These are phyloP conservation scores for Pteropus alecto DNA, from an alignment of 2,113 vertebrate genomes.

Conservation along the genomic window DNA sequence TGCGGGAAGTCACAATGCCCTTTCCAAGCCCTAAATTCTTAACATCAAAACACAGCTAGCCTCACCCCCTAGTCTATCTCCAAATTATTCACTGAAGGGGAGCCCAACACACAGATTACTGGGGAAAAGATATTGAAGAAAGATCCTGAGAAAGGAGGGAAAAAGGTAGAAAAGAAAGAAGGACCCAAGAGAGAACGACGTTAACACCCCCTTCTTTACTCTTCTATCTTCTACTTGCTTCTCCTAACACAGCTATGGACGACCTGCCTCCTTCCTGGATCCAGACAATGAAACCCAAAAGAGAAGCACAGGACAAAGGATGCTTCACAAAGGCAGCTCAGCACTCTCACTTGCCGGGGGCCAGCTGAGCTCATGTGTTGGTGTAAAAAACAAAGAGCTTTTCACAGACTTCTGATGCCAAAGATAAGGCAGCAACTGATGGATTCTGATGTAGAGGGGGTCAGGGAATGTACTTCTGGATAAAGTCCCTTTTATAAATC, in stretches of 20 bases:
- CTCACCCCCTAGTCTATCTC: neutral
- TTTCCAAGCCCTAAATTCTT: neutral
- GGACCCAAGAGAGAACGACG: neutral
- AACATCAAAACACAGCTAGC: neutral
- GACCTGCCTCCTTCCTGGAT: constrained; percentile 34
- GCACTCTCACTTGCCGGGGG: constrained; percentile 30
- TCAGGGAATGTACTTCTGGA: constrained; percentile 29
- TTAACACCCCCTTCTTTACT: neutral
- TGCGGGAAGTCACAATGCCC: neutral
- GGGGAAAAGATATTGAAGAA: neutral
- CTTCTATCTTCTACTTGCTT: neutral
- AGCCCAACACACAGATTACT: neutral
- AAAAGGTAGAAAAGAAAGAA: neutral
- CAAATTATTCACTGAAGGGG: neutral
- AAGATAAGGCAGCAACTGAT: constrained; percentile 28
- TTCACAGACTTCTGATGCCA: constrained; percentile 43
- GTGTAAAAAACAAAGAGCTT: constrained; percentile 61
- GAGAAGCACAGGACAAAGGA: constrained; percentile 55
- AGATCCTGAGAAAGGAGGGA: neutral
- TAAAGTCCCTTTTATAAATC: constrained; percentile 20
- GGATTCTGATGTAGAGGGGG: constrained; percentile 15
- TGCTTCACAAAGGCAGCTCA: constrained; percentile 47
- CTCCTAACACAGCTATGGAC: neutral
- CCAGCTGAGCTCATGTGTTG: constrained; percentile 56
- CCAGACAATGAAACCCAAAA: constrained; percentile 46